Conservation (phyloP, 1,140 invertebrate species). For the Nephila pilipes region DNA sequence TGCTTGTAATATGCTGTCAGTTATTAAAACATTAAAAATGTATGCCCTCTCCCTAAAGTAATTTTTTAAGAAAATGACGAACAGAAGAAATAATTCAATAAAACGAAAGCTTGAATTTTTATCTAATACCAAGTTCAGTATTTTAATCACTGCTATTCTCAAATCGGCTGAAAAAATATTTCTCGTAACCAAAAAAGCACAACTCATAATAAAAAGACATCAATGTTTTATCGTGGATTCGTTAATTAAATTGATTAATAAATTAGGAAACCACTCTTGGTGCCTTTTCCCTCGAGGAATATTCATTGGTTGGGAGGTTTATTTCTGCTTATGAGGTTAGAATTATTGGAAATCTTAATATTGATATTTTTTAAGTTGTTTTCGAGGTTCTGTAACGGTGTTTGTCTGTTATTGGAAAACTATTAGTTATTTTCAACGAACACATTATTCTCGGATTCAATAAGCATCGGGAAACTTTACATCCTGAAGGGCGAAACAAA, state of each 20-base stretch:
- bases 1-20: too few relatives aligned
- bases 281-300: not conserved
- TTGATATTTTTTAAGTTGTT: not conserved
- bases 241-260: not conserved
- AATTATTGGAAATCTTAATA: not conserved
- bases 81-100: too few relatives aligned
- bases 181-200: too few relatives aligned
- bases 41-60: too few relatives aligned
- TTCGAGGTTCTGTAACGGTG: not conserved
- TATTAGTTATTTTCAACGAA: not conserved
- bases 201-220: too few relatives aligned
- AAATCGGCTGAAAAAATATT: too few relatives aligned
- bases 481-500: not conserved
- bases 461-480: not conserved
- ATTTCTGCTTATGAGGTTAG: not conserved
- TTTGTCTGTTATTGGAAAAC: constrained; percentile 1
- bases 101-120: too few relatives aligned
- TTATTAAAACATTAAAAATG: too few relatives aligned
- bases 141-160: too few relatives aligned
- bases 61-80: too few relatives aligned
- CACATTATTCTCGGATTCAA: not conserved
- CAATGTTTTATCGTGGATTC: too few relatives aligned
- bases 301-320: not conserved
- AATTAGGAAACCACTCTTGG: not conserved
- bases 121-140: too few relatives aligned